A percentile compares a stretch with the other conserved stretches of the same genome.
Evolutionary conservation across 2,113 vertebrate genomes (phyloP).

Genomic region (Rhipidura dahli): DNA sequence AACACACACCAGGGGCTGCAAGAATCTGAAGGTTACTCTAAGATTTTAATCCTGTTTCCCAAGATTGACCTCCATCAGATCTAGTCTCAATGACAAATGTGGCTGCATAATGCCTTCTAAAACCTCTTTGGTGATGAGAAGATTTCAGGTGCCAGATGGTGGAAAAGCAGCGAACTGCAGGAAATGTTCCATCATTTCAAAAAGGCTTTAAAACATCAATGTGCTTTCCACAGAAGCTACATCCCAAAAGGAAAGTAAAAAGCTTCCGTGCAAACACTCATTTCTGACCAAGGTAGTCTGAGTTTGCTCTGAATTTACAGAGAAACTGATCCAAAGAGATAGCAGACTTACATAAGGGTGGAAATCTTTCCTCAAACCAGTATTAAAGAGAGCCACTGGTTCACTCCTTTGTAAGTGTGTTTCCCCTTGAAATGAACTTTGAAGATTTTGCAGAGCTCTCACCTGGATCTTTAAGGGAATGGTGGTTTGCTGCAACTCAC

Average conservation of each 20-base stretch:
- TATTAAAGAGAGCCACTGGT: neutral
- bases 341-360: neutral
- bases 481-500: neutral
- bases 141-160: constrained; percentile 34
- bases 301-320: neutral
- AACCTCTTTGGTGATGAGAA: constrained; percentile 21
- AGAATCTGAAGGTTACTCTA: neutral
- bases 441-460: constrained; percentile 18
- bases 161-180: neutral
- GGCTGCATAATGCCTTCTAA: constrained; percentile 9
- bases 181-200: constrained; percentile 10
- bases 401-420: neutral
- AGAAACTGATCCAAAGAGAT: neutral
- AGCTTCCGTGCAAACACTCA: neutral
- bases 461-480: neutral
- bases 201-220: constrained; percentile 31
- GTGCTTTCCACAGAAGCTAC: constrained; percentile 9
- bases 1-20: neutral
- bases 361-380: constrained; percentile 32
- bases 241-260: constrained; percentile 15
- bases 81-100: neutral
- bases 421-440: constrained; percentile 22
- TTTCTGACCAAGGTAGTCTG: neutral
- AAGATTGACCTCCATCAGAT: constrained; percentile 8
- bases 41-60: constrained; percentile 36